phyloP scores from a whole-genome alignment of 2,113 vertebrate species.

The Triplophysa tibetana region DNA sequence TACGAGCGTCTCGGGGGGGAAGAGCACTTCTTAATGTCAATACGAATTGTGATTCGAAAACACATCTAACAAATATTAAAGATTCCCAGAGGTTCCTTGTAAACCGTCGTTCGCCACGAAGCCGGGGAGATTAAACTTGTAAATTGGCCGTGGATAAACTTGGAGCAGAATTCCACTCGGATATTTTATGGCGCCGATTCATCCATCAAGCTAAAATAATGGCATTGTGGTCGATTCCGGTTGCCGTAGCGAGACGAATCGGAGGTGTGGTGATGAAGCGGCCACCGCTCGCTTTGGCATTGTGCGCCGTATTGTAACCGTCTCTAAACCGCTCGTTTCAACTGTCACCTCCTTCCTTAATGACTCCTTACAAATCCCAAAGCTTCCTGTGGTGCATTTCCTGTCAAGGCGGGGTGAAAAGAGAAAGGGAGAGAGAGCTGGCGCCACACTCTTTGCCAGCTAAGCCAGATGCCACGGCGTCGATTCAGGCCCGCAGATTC shows the following conservation, averaged over 20 bases:
- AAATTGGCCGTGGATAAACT: conserved; percentile 41
- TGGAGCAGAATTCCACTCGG: conserved; percentile 12
- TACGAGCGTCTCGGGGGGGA: conserved; percentile 74
- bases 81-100: conserved; percentile 84
- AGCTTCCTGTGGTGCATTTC: conserved; percentile 62
- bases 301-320: conserved; percentile 48
- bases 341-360: conserved; percentile 66
- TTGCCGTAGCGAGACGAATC: conserved; percentile 39
- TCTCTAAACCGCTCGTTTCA: conserved; percentile 60
- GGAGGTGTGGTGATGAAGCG: conserved; percentile 52
- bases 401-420: conserved; percentile 47
- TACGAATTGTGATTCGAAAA: conserved; percentile 81
- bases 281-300: conserved; percentile 53
- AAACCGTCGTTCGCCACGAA: conserved; percentile 68
- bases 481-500: conserved; percentile 60
- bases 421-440: conserved; percentile 48
- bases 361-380: conserved; percentile 67
- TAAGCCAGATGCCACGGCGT: conserved; percentile 52
- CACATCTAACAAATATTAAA: conserved; percentile 82
- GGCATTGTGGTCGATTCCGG: conserved; percentile 43
- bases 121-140: conserved; percentile 17
- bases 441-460: conserved; percentile 57
- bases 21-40: conserved; percentile 77
- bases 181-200: conserved; percentile 41
- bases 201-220: conserved; percentile 42